Conservation (phyloP, 2,113 vertebrate genomes). For the Xenus cinereus region DNA sequence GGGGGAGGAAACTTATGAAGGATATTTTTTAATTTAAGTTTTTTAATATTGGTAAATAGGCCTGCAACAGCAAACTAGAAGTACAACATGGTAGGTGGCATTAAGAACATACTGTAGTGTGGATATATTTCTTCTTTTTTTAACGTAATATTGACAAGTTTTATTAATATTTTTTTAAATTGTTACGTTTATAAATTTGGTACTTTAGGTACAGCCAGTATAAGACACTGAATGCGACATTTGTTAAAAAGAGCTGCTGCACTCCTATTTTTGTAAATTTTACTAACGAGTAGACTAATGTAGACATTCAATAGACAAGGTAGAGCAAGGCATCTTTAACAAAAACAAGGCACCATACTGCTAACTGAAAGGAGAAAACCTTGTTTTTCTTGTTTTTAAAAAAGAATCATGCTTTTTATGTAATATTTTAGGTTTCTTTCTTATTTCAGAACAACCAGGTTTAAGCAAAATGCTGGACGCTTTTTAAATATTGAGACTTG, state of each 20-base stretch:
- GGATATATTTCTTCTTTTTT: constrained; percentile 87
- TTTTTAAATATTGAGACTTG: constrained; percentile 87
- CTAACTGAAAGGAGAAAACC: constrained; percentile 60
- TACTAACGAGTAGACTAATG: constrained; percentile 82
- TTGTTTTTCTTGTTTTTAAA: constrained; percentile 60
- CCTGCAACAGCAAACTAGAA: constrained; percentile 83
- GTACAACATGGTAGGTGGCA: constrained; percentile 81
- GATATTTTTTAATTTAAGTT: constrained; percentile 88
- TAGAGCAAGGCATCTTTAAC: constrained; percentile 78
- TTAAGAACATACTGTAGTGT: constrained; percentile 84
- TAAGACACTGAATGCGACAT: constrained; percentile 93
- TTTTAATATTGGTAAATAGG: constrained; percentile 83
- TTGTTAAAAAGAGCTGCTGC: constrained; percentile 86
- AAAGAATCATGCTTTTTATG: constrained; percentile 73
- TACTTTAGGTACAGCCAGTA: constrained; percentile 93
- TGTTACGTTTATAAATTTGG: constrained; percentile 89
- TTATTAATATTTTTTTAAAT: constrained; percentile 87
- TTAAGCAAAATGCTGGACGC: constrained; percentile 89
- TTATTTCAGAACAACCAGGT: constrained; percentile 88
- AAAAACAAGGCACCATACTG: constrained; percentile 64
- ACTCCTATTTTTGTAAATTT: constrained; percentile 88
- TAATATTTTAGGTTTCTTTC: constrained; percentile 69
- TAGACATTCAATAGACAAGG: constrained; percentile 77
- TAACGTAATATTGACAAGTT: constrained; percentile 84
- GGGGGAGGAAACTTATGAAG: constrained; percentile 90